phyloP scores from a whole-genome alignment of 2,797 vertebrate genomes.

The Danio tinwini region DNA sequence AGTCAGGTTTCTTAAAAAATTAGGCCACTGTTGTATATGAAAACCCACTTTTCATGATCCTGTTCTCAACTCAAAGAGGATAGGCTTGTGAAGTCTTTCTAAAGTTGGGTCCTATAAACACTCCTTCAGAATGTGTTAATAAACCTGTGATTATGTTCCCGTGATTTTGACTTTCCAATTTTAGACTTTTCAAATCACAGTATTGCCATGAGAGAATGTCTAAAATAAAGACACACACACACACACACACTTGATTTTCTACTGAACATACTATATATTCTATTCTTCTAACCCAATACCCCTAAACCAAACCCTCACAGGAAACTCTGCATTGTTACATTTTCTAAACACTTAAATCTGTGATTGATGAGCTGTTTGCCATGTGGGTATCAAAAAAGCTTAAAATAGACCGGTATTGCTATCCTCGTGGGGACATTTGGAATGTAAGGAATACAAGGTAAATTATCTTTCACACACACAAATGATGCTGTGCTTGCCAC shows the following conservation, averaged over 20 bases:
- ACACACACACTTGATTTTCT: not conserved
- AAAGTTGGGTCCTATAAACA: constrained; percentile 10
- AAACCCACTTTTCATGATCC: not conserved
- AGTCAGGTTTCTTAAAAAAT: no score
- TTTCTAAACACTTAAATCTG: no score
- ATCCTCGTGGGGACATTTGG: no score
- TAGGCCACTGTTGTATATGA: not conserved
- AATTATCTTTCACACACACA: no score
- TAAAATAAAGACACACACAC: not conserved
- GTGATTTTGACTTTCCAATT: constrained; percentile 28
- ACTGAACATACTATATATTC: no score
- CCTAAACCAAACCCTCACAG: no score
- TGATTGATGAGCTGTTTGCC: no score
- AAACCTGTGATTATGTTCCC: constrained; percentile 30
- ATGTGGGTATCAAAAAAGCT: no score
- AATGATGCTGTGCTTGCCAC: not conserved
- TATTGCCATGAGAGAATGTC: constrained; percentile 1
- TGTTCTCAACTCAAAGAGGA: constrained; percentile 1
- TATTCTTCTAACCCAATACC: no score
- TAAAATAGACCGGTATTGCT: no score
- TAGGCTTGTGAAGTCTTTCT: not conserved
- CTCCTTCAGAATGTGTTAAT: constrained; percentile 5
- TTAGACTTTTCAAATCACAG: constrained; percentile 20
- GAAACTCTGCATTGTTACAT: no score
- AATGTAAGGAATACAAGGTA: no score